Evolutionary conservation across 2,113 vertebrate species (phyloP).

Genomic region (Larimichthys crocea): DNA sequence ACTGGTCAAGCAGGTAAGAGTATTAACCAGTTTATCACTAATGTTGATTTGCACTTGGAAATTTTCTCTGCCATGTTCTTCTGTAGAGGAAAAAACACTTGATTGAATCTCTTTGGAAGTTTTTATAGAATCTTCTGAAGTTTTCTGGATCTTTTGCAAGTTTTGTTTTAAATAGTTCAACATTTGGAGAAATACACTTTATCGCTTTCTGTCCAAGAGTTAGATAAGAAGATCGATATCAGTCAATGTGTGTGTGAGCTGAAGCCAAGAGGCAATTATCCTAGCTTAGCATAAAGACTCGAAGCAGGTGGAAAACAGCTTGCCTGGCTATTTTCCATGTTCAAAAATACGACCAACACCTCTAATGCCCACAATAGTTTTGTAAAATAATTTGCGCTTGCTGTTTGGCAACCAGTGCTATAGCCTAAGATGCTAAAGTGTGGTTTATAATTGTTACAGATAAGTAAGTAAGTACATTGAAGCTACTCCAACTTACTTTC

Average conservation of each 20-base stretch:
- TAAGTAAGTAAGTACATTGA: not conserved
- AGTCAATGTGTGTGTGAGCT: too few relatives aligned
- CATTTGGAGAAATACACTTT: not conserved
- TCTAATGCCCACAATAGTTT: not conserved
- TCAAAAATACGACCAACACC: not conserved
- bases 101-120: not conserved
- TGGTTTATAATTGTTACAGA: not conserved
- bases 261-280: not conserved
- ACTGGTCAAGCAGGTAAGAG: conserved; percentile 98
- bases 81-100: not conserved
- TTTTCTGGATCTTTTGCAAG: not conserved
- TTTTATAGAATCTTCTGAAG: not conserved
- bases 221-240: not conserved
- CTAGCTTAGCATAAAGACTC: not conserved
- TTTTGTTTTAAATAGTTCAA: not conserved
- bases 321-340: not conserved
- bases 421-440: not conserved
- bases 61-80: not conserved
- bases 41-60: not conserved
- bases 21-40: not conserved
- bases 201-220: not conserved
- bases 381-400: not conserved
- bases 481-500: too few relatives aligned
- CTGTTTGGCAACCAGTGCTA: not conserved
- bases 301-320: not conserved